Evolutionary conservation across 2,113 vertebrate genomes (phyloP), one percentile per base, ranked within the genome.

Genomic region (Toxotes jaculatrix): DNA sequence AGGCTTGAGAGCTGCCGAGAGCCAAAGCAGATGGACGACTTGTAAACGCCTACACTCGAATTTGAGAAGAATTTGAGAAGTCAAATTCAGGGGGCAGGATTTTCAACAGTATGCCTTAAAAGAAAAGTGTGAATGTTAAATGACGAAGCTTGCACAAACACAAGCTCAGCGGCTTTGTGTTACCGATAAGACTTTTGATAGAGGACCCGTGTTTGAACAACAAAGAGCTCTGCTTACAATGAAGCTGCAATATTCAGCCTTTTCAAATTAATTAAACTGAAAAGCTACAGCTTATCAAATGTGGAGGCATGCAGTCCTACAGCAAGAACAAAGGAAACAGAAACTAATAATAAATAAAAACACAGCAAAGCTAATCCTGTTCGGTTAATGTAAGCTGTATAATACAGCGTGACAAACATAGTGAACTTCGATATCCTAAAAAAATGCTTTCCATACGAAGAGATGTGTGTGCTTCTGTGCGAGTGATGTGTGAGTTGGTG

Each of bases 11-110:
- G 78, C 66, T 40, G 68, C 57, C 16, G 43, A 72, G 79, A 80
- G 83, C 75, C 31, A 53, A 13, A 85, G 79, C 79, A 89, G 79
- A 83, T 86, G 83, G 79, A 74, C 5, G 31, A 12, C 49, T 80
- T 56, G 45, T 56, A 32, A 59, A 74, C 68, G 65, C 79, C 78
- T 47, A 73, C 80, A 60, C 43, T 4, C 49, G 32, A 67, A 76
- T 73, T 12, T 34, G 2, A 76, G 63, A 74, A 88, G 32, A 67
- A 76, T 73, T 12, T 34, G 2, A 76, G 63, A 74, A 88, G 78
- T 77, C 74, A 56, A 32, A 82, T 64, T 64, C 47, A 79, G 77
- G 79, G 82, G 43, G 38, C 82, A 73, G 45, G 5, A 55, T 59
- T 61, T 81, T 82, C 5, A 34, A 4, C 53, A 74, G 63, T 27